A percentile compares a stretch with the other conserved stretches of the same genome.
phyloP scores from a whole-genome alignment of 2,888 invertebrate genomes.

The Tipula vernalis region DNA sequence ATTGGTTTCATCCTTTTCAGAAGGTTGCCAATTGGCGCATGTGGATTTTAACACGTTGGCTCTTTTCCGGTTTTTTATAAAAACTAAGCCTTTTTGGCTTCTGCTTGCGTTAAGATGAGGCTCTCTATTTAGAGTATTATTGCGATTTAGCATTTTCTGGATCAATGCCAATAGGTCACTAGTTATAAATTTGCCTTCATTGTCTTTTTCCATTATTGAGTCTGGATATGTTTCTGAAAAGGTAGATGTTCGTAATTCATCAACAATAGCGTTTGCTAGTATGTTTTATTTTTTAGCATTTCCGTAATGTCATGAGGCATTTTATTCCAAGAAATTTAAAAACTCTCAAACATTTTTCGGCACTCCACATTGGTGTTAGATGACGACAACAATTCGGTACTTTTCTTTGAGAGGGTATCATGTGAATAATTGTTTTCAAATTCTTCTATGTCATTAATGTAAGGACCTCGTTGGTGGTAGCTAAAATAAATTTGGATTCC shows the following conservation, averaged over 20 bases:
- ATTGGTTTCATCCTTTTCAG: not conserved
- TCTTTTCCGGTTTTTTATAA: slow-evolving; percentile 9
- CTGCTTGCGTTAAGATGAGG: not conserved
- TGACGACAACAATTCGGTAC: not conserved
- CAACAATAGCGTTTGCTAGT: slow-evolving; percentile 10
- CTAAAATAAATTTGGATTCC: no score
- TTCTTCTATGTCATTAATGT: not conserved
- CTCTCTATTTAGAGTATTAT: slow-evolving; percentile 10
- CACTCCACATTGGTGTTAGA: not conserved
- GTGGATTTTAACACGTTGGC: not conserved
- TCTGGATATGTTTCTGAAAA: not conserved
- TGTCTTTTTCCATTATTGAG: no score
- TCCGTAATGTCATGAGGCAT: not conserved
- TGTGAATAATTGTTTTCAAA: not conserved
- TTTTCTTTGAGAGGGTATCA: not conserved
- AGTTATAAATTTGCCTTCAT: not conserved
- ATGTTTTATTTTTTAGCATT: not conserved
- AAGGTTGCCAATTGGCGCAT: slow-evolving; percentile 11
- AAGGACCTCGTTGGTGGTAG: no score
- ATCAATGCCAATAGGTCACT: slow-evolving; percentile 7
- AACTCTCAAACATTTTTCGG: not conserved
- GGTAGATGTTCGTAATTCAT: not conserved
- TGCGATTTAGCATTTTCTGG: slow-evolving; percentile 10
- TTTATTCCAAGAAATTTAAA: not conserved
- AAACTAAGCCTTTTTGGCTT: not conserved